These are phyloP conservation scores for Cerastis leucographa DNA, from an alignment of 2,888 invertebrate genomes.

Conservation along the genomic window DNA sequence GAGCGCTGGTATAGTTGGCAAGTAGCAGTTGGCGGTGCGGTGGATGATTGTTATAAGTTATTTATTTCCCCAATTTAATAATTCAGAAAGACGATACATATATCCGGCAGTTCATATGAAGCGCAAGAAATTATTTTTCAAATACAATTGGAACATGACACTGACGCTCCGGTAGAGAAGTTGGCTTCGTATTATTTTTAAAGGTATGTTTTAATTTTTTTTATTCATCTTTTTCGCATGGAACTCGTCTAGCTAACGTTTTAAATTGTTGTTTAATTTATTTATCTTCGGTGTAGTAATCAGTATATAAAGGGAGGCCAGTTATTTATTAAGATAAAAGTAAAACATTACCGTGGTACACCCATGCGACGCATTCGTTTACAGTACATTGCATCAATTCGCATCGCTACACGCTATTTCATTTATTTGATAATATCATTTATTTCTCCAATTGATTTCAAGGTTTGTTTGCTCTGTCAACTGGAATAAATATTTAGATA, in stretches of 20 bases:
- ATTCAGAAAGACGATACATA: constrained; percentile 38
- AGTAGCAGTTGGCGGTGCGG: constrained; percentile 21
- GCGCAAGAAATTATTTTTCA: constrained; percentile 21
- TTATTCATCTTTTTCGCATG: constrained; percentile 1
- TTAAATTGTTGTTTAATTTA: neutral
- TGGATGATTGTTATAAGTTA: constrained; percentile 27
- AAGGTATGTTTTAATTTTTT: constrained; percentile 57
- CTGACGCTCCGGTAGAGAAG: constrained; percentile 39
- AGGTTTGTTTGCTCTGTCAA: constrained; percentile 60
- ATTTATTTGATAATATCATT: constrained; percentile 50
- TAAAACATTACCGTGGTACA: constrained; percentile 26
- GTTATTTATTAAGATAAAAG: neutral
- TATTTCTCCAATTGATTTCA: constrained; percentile 63
- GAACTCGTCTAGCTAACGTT: neutral
- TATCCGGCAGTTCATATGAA: constrained; percentile 23
- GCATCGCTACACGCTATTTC: constrained; percentile 51
- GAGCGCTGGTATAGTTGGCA: constrained; percentile 20
- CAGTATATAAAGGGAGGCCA: neutral
- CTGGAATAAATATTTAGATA: constrained; percentile 48
- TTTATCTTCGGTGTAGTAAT: constrained; percentile 13
- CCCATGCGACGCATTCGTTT: constrained; percentile 31
- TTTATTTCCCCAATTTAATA: constrained; percentile 42
- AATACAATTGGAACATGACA: constrained; percentile 49
- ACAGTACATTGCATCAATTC: constrained; percentile 51
- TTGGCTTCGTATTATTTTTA: constrained; percentile 4